These are phyloP conservation scores for Mactra quadrangularis DNA, from an alignment of 1,140 invertebrate genomes.

Conservation along the genomic window DNA sequence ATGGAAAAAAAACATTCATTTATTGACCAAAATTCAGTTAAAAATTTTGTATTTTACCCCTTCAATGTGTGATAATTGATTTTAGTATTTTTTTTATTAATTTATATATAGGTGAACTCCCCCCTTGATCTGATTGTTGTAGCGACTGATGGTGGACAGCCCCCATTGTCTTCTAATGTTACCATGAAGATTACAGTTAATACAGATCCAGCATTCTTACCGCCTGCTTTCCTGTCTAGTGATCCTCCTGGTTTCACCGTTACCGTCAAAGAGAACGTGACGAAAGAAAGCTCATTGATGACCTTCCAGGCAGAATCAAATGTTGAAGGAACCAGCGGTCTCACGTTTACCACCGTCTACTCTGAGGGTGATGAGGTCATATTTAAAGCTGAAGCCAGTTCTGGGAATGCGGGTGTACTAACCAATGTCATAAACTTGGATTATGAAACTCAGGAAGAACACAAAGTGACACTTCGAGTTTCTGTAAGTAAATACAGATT, in stretches of 20 bases:
- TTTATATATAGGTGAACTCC: neutral
- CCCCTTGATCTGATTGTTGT: constrained; percentile 9
- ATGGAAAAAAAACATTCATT: no score
- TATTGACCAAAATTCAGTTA: no score
- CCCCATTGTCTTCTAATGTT: neutral
- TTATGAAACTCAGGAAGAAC: constrained; percentile 20
- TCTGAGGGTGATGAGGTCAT: no score
- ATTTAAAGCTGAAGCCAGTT: no score
- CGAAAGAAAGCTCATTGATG: neutral
- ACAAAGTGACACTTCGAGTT: constrained; percentile 40
- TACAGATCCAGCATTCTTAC: neutral
- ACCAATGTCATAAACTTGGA: neutral
- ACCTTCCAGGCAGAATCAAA: neutral
- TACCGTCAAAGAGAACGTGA: constrained; percentile 16
- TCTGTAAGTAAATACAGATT: constrained; percentile 49
- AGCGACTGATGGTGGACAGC: neutral
- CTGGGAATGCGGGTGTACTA: neutral
- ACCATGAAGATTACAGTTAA: neutral
- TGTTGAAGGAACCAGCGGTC: no score
- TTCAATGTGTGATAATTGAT: no score
- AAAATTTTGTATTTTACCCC: no score
- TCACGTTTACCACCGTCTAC: no score
- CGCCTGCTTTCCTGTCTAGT: neutral
- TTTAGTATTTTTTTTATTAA: neutral
- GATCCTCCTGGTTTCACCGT: neutral